A percentile compares a stretch with the other conserved stretches of the same genome.
phyloP scores from a whole-genome alignment of 2,888 invertebrate genomes.

The Mesorhabditis belari region DNA sequence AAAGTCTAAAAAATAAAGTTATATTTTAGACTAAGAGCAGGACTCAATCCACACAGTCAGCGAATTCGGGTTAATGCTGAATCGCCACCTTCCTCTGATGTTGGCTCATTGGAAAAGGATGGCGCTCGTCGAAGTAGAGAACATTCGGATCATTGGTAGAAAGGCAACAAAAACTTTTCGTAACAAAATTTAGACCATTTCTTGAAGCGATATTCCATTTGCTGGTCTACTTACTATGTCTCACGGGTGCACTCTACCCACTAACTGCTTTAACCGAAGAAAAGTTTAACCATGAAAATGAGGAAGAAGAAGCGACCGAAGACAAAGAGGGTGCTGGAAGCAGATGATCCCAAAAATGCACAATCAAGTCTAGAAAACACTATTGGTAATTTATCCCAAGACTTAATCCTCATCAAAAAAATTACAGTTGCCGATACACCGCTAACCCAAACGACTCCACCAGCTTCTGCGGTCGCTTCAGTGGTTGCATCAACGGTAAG shows the following conservation, averaged over 20 bases:
- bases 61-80: background rate
- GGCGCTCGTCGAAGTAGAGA: background rate
- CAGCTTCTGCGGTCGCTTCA: background rate
- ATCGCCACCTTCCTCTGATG: background rate
- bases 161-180: no score
- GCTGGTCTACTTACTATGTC: background rate
- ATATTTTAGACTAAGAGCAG: background rate
- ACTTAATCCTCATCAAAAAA: no score
- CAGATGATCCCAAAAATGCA: background rate
- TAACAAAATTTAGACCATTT: background rate
- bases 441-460: background rate
- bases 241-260: background rate
- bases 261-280: background rate
- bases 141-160: no score
- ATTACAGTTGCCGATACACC: background rate
- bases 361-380: background rate
- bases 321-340: no score
- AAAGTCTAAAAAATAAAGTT: background rate
- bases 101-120: background rate
- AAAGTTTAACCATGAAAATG: background rate
- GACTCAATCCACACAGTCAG: background rate
- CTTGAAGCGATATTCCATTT: background rate
- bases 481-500: background rate
- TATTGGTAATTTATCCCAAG: background rate
- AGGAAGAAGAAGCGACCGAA: background rate